Base-by-base conservation (phyloP, 2,797 vertebrate species). In the Gorsachius magnificus region DNA sequence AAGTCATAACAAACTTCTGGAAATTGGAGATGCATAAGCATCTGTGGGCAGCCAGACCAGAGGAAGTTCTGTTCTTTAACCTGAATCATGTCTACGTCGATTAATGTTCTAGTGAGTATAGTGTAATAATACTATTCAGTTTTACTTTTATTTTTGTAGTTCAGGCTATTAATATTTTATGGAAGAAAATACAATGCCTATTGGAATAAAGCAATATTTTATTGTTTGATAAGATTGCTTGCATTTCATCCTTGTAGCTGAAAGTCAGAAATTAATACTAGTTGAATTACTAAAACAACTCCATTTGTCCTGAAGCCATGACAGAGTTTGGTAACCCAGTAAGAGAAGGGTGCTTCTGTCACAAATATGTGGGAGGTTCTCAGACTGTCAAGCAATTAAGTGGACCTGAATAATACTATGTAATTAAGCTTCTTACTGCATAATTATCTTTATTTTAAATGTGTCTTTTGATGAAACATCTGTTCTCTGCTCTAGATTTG, bases 371-470 rank as follows among this genome's bases (percentile, higher is more conserved):
- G 95, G 97, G 97, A 98, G 96, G 97, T 95, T 95, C 96, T 97
- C 91, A 89, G 95, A 89, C 97, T 98, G 97, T 97, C 95, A 97
- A 96, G 96, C 98, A 98, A 98, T 98, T 98, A 98, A 98, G 97
- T 98, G 97, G 98, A 98, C 98, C 96, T 98, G 97, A 98, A 98
- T 98, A 98, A 97, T 97, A 97, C 98, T 94, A 96, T 98, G 97
- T 98, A 98, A 98, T 98, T 98, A 98, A 98, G 97, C 97, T 97
- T 97, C 97, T 97, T 98, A 97, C 97, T 96, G 96, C 97, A 98
- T 98, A 98, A 98, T 98, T 98, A 98, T 98, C 98, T 98, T 98
- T 98, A 98, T 98, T 98, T 98, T 97, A 98, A 98, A 98, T 96
- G 97, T 98, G 97, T 97, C 97, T 98, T 98, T 98, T 98, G 97